Evolutionary conservation across 2,113 vertebrate species (phyloP).

Genomic region (Pholis gunnellus): DNA sequence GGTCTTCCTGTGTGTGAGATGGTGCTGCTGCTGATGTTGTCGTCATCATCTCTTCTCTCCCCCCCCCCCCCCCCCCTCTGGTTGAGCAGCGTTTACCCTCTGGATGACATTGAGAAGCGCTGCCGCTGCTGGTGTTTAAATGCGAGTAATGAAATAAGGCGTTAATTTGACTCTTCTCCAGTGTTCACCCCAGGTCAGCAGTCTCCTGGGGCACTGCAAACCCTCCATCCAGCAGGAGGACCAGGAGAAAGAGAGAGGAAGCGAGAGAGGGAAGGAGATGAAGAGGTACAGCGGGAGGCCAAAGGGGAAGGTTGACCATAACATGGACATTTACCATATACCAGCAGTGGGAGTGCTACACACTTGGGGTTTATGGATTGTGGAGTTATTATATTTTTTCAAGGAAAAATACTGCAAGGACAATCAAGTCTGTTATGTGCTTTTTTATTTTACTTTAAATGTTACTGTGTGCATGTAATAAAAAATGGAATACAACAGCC

Average conservation of each 20-base stretch:
- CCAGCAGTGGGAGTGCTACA: not conserved
- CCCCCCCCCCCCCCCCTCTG: not conserved
- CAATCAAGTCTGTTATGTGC: not conserved
- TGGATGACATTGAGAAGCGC: constrained; percentile 69
- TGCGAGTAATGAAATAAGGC: constrained; percentile 74
- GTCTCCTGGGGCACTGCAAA: constrained; percentile 52
- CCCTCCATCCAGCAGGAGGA: constrained; percentile 32
- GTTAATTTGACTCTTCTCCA: constrained; percentile 70
- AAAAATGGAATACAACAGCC: not conserved
- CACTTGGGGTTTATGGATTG: not conserved
- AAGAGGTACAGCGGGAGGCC: not conserved
- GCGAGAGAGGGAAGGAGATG: not conserved
- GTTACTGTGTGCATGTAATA: not conserved
- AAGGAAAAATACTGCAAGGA: not conserved
- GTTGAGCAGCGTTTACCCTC: constrained; percentile 59
- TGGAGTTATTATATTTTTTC: too few relatives aligned
- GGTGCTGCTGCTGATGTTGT: not conserved
- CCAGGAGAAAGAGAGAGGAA: not conserved
- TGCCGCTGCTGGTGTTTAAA: constrained; percentile 45
- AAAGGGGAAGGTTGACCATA: constrained; percentile 24
- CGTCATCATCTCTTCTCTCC: too few relatives aligned
- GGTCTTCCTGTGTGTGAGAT: not conserved
- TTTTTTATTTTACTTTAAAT: too few relatives aligned
- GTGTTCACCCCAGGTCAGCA: constrained; percentile 65
- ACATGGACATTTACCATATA: not conserved